Base-by-base conservation (phyloP, 2,113 vertebrate genomes). In the Oxyura jamaicensis region DNA sequence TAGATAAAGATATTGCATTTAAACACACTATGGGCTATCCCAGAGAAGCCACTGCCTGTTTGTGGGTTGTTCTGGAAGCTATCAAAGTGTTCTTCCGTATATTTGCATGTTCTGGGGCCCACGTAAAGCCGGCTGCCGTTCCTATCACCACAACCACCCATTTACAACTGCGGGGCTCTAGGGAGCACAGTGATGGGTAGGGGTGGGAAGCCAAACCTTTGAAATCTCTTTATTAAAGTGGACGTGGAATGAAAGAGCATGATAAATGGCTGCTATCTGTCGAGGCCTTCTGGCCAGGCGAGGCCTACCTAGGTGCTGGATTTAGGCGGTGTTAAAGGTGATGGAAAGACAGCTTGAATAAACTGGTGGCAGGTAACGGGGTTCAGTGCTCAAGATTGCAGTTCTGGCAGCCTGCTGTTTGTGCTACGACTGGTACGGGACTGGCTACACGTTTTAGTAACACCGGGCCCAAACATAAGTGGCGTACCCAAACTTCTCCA, bases 111-210 rank as follows among this genome's bases (percentile, higher is more conserved):
- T 84, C 52, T 78, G 60, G 4, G 6, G 6, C 48, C 53, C 69
- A 21, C 29, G 41, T 78, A 55, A 55, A 75, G 41, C 31, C 60
- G 50, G 18, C 13, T 19, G 18, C 33, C 19, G 7, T 14, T 58
- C 0, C 0, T 16, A n/a, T 13, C 35, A 46, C 69, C n/a, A 63
- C 31, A 72, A 59, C 11, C 26, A 50, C 14, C 0, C 0, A 46
- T 39, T 72, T 82, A 36, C 55, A 71, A 31, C 28, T 44, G 50
- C 20, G 13, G 19, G 58, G 59, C 42, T 88, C 53, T 31, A 12
- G 13, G 78, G 44, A 78, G 6, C 26, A 46, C 15, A 56, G 68
- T 1, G 14, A 50, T 8, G 19, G 41, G 41, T 69, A 62, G 28
- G 86, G 20, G 39, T 25, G n/a, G 26, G 6, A 23, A 74, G 29